These are phyloP conservation scores for Semaprochilodus insignis DNA, from an alignment of 2,797 vertebrate genomes.

Conservation along the genomic window DNA sequence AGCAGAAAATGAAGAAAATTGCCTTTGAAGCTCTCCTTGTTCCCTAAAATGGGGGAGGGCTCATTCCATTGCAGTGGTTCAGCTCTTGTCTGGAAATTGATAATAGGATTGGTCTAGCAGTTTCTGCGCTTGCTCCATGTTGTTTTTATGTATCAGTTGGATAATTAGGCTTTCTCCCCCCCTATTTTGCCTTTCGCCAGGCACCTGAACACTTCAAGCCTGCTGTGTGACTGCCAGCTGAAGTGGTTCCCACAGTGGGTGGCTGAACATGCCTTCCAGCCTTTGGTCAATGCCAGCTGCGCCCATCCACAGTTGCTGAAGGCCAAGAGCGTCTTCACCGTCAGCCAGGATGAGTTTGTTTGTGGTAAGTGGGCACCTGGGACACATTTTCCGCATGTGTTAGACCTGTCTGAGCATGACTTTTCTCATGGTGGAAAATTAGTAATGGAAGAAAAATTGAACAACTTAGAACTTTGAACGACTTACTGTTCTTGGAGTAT, in stretches of 20 bases:
- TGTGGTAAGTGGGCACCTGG: constrained; percentile 86
- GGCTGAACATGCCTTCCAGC: constrained; percentile 88
- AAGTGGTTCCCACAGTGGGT: constrained; percentile 97
- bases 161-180: neutral
- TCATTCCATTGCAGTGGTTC: neutral
- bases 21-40: neutral
- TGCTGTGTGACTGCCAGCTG: constrained; percentile 97
- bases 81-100: neutral
- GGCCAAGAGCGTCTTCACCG: constrained; percentile 89
- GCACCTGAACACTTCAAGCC: constrained; percentile 93
- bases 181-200: constrained; percentile 72
- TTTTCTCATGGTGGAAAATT: constrained; percentile 21
- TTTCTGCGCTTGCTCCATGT: neutral
- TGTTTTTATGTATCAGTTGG: neutral
- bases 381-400: constrained; percentile 27
- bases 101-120: neutral
- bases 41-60: neutral
- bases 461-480: neutral
- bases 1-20: neutral
- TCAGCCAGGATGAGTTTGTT: constrained; percentile 90
- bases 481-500: neutral
- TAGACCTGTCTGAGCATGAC: constrained; percentile 16
- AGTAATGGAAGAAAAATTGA: constrained; percentile 20
- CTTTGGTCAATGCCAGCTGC: constrained; percentile 90
- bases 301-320: constrained; percentile 94